Base-by-base conservation (phyloP, 1,140 invertebrate species). In the Uloborus diversus region DNA sequence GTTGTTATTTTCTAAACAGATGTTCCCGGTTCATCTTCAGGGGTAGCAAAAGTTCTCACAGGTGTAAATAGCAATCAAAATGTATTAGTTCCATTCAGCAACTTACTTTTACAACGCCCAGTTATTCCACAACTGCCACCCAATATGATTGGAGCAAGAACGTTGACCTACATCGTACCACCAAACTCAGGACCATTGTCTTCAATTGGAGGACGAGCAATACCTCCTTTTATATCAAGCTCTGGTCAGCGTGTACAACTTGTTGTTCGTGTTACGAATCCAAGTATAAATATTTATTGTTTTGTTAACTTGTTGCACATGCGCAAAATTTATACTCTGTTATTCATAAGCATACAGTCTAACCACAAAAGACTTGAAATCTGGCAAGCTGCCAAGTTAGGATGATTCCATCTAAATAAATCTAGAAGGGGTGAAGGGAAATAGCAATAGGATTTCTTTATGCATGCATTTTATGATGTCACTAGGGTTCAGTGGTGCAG, bases 201-300 rank as follows among this genome's bases (percentile, higher is more conserved):
- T 20, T 2, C 51, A 25, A 3, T 35, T 57, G 32, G 27, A 30
- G 51, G 7, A 27, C 27, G 47, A 33, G 30, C 65, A 14, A 28
- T 20, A 13, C 11, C 68, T 23, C 33, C 49, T 57, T 57, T 70
- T 25, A 7, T 70, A 14, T 17, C 68, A 1, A 47, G 47, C 27
- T 7, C 42, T 23, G 42, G 28, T 35, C 68, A 70, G 20, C 32
- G 49, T 4, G 0, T 70, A 20, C 51, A 35, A 35, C 56, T 53
- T 32, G 11, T 70, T 17, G 32, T 70, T 27, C 42, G 68, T 33
- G 23, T 70, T 32, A 70, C 68, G n/a, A 70, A 70, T 57, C 33
- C 68, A 56, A 28, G 68, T 70, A 20, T 35, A 20, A 20, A 53
- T 53, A 53, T 53, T 9, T 4, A 7, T 53, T 53, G 4, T 53